A percentile compares a stretch with the other conserved stretches of the same genome.
Evolutionary conservation across 1,140 invertebrate species (phyloP).

Genomic region (Lordiphosa mommai): DNA sequence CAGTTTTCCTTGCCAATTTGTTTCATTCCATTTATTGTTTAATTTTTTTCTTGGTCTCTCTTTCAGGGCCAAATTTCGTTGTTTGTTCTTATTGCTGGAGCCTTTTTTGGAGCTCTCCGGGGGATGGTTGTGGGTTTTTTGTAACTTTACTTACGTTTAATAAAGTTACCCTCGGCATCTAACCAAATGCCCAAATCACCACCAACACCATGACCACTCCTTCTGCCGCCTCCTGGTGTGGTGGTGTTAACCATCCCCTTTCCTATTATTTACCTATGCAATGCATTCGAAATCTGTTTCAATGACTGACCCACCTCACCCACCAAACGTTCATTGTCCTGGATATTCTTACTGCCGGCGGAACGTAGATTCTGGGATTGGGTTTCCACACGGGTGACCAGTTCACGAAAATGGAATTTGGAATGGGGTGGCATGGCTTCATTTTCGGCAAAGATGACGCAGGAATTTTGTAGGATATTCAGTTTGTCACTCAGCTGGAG

Average conservation of each 20-base stretch:
- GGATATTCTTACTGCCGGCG: constrained; percentile 85
- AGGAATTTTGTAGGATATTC: constrained; percentile 88
- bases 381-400: constrained; percentile 89
- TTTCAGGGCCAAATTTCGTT: constrained; percentile 13
- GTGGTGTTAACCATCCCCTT: constrained; percentile 73
- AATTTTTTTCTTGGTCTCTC: constrained; percentile 23
- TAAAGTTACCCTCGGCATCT: constrained; percentile 76
- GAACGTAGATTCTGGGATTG: constrained; percentile 88
- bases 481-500: constrained; percentile 93
- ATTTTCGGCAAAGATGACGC: constrained; percentile 85
- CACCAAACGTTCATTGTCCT: constrained; percentile 85
- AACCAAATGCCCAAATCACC: constrained; percentile 53
- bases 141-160: constrained; percentile 62
- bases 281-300: constrained; percentile 89
- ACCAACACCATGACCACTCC: constrained; percentile 7
- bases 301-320: constrained; percentile 89
- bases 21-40: not conserved
- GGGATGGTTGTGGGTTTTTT: constrained; percentile 48
- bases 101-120: constrained; percentile 14
- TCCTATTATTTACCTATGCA: constrained; percentile 86
- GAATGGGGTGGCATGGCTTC: constrained; percentile 90
- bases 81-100: not conserved
- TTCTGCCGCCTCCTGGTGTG: constrained; percentile 28
- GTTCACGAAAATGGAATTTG: constrained; percentile 93
- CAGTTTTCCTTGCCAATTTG: too few species aligned